These are phyloP conservation scores for Emydura subglobosa DNA, from an alignment of 2,113 vertebrate genomes.

Conservation along the genomic window DNA sequence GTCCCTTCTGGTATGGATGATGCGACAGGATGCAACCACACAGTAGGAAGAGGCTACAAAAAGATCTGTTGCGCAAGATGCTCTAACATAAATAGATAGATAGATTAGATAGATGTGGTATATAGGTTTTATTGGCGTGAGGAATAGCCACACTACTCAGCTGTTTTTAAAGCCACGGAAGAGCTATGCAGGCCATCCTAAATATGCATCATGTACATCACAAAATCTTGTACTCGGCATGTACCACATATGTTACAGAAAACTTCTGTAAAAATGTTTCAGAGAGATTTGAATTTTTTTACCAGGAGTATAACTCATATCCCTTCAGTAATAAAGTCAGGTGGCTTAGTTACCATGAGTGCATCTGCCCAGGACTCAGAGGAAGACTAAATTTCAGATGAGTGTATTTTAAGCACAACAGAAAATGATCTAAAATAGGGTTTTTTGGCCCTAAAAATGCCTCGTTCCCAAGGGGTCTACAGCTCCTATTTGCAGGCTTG, in stretches of 20 bases:
- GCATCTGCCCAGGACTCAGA: background rate
- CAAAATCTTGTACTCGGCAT: background rate
- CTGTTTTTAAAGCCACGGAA: rapidly evolving
- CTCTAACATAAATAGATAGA: too few species aligned
- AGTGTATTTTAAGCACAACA: background rate
- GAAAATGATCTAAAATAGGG: background rate
- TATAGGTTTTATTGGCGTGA: rapidly evolving
- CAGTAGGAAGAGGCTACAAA: background rate
- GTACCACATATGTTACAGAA: background rate
- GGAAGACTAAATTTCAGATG: background rate
- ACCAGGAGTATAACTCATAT: background rate
- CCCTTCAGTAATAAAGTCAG: background rate
- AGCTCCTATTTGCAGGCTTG: background rate
- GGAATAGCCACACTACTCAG: rapidly evolving
- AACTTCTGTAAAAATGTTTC: background rate
- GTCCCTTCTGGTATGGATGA: rapidly evolving
- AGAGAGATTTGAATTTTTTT: background rate
- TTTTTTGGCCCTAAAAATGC: background rate
- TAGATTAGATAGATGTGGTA: rapidly evolving
- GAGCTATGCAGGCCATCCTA: rapidly evolving
- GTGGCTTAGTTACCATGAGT: background rate
- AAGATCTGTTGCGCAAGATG: background rate
- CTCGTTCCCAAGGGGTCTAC: background rate
- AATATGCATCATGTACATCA: background rate
- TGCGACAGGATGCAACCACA: background rate